These are phyloP conservation scores for Xiphophorus hellerii DNA, from an alignment of 2,113 vertebrate genomes.

Conservation along the genomic window DNA sequence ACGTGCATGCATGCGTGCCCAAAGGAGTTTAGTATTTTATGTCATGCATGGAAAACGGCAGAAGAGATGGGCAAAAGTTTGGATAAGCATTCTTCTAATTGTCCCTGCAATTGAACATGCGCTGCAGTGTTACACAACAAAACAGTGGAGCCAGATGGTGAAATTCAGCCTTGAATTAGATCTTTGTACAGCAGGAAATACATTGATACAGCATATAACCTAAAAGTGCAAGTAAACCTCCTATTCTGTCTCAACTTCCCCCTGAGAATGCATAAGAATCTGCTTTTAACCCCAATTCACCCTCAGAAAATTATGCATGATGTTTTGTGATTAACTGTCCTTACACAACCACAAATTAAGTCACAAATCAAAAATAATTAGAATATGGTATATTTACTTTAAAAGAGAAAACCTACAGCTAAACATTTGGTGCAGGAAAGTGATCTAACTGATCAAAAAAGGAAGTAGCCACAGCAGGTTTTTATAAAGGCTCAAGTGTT, in stretches of 20 bases:
- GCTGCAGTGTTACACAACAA: constrained; percentile 38
- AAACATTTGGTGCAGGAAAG: constrained; percentile 6
- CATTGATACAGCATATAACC: constrained; percentile 18
- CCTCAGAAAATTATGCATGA: constrained; percentile 3
- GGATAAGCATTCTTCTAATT: constrained; percentile 26
- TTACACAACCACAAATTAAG: not conserved
- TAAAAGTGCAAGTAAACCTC: constrained; percentile 34
- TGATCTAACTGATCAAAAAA: constrained; percentile 11
- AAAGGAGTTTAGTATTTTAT: constrained; percentile 45
- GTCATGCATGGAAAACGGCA: constrained; percentile 62
- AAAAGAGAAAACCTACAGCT: constrained; percentile 9
- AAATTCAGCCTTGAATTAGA: constrained; percentile 48
- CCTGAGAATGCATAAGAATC: constrained; percentile 5
- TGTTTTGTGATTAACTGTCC: not conserved
- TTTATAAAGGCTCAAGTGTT: constrained; percentile 3
- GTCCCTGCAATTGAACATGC: constrained; percentile 45
- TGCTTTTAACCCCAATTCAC: constrained; percentile 13
- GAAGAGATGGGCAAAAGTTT: constrained; percentile 36
- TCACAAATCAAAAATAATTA: not conserved
- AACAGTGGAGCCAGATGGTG: constrained; percentile 57
- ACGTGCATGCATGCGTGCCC: constrained; percentile 60
- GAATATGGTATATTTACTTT: not conserved
- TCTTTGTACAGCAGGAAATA: constrained; percentile 33
- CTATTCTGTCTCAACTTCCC: constrained; percentile 30
- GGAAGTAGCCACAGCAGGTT: constrained; percentile 2